phyloP scores from a whole-genome alignment of 2,888 invertebrate species.

The Philonicus albiceps region DNA sequence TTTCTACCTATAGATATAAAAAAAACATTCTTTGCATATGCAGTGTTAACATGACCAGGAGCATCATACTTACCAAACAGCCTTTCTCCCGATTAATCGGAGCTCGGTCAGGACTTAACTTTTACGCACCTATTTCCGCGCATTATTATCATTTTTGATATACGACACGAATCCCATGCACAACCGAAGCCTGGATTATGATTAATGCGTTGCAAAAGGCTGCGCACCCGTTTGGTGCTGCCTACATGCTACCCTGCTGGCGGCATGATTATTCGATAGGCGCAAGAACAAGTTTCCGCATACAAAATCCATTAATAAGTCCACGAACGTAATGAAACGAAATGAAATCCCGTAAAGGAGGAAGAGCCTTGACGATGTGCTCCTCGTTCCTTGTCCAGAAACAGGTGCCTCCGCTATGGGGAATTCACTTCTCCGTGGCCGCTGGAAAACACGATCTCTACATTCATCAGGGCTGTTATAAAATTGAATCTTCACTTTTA shows the following conservation, averaged over 20 bases:
- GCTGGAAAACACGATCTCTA: background rate
- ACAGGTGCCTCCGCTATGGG: background rate
- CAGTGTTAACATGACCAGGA: background rate
- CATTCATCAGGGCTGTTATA: background rate
- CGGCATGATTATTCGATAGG: background rate
- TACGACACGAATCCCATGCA: background rate
- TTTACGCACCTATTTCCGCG: background rate
- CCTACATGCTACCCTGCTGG: background rate
- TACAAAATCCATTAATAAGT: background rate
- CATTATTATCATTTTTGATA: background rate
- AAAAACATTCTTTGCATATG: background rate
- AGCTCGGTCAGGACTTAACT: background rate
- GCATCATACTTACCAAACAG: background rate
- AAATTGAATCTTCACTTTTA: slow-evolving; percentile 21
- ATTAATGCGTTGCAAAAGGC: background rate
- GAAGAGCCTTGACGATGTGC: background rate
- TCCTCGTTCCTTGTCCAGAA: background rate
- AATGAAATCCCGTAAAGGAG: background rate
- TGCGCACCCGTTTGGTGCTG: background rate
- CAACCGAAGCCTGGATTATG: background rate
- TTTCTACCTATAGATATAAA: background rate
- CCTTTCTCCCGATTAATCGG: background rate
- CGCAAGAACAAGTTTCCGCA: background rate
- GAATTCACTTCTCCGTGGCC: background rate
- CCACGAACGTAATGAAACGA: background rate